Percentiles rank a stretch among this genome's conserved stretches.
Conservation (phyloP, 2,888 invertebrate genomes). For the Meiosimyza platycephala region DNA sequence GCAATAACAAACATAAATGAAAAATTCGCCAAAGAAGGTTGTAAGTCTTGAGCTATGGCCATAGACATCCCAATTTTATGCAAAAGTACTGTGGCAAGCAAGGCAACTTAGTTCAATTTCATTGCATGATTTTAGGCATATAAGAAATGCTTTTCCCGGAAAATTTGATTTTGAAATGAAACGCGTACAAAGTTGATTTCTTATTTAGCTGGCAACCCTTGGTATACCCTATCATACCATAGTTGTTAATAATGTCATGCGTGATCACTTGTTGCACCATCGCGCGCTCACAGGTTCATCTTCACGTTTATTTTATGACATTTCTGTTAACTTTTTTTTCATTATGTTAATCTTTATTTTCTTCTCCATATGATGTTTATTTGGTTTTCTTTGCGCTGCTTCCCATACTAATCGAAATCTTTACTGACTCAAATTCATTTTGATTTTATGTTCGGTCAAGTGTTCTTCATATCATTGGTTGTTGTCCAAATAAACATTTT, state of each 20-base stretch:
- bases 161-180: too few species aligned
- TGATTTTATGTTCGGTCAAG: not conserved
- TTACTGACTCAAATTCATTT: too few species aligned
- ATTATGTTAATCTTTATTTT: constrained; percentile 10
- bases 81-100: too few species aligned
- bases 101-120: too few species aligned
- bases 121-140: too few species aligned
- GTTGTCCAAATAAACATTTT: constrained; percentile 33
- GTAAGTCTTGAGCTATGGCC: too few species aligned
- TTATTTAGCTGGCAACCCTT: too few species aligned
- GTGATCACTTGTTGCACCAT: constrained; percentile 4
- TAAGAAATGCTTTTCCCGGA: too few species aligned
- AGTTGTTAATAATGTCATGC: constrained; percentile 22
- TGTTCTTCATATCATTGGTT: not conserved
- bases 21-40: too few species aligned
- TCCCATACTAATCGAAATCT: not conserved
- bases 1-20: too few species aligned
- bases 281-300: not conserved
- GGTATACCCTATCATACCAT: not conserved
- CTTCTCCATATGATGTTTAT: not conserved
- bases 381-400: not conserved
- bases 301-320: not conserved
- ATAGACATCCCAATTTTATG: too few species aligned
- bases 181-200: too few species aligned
- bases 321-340: not conserved